Conservation (phyloP, 2,113 vertebrate genomes). For the Oncorhynchus gorbuscha region DNA sequence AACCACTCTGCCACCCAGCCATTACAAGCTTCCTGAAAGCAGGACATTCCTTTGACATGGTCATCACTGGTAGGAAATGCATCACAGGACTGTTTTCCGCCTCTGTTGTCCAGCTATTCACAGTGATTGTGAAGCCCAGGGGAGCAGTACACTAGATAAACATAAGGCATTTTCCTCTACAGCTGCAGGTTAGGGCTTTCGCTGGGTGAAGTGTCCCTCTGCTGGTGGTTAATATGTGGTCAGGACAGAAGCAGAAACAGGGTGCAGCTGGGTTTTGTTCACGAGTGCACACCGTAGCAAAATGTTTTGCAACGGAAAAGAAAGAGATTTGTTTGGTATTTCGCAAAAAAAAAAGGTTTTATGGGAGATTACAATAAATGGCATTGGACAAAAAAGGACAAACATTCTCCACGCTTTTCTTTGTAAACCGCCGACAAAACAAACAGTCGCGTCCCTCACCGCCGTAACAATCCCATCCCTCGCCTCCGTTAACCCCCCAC, state of each 20-base stretch:
- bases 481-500: no score
- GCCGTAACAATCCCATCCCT: no score
- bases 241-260: no score
- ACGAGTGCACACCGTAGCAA: background rate
- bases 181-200: background rate
- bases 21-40: constrained; percentile 34
- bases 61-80: constrained; percentile 53
- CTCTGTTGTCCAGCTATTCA: constrained; percentile 51
- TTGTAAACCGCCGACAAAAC: no score
- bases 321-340: no score
- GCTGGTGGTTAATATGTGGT: background rate
- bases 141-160: constrained; percentile 23
- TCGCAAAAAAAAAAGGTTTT: no score
- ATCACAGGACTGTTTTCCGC: constrained; percentile 53
- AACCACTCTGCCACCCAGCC: background rate
- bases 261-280: no score
- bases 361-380: no score
- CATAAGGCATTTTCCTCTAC: background rate
- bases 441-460: no score
- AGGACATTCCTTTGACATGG: constrained; percentile 47
- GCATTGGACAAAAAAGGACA: no score
- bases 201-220: background rate
- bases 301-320: no score
- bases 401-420: no score
- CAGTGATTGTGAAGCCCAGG: constrained; percentile 29